Conservation (phyloP, 2,797 vertebrate genomes). For the Podarcis lilfordi region DNA sequence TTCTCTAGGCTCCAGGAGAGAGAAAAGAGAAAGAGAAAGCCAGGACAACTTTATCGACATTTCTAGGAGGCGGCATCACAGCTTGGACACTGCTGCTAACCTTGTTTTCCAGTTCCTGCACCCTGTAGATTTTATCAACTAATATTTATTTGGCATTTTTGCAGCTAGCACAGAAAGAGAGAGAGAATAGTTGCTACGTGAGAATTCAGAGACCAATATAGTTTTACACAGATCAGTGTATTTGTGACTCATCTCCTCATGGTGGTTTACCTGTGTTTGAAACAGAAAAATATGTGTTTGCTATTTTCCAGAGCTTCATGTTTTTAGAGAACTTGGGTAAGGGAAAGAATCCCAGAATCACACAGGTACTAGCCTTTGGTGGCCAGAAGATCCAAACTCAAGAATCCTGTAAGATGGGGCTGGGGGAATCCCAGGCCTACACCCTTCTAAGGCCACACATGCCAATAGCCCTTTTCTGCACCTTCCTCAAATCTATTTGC, state of each 20-base stretch:
- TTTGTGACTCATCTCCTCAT: background rate
- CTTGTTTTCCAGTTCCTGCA: conserved; percentile 20
- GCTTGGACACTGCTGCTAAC: background rate
- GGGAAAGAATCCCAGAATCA: background rate
- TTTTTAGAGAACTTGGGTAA: background rate
- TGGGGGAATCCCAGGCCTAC: no score
- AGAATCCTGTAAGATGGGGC: background rate
- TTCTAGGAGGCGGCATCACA: conserved; percentile 31
- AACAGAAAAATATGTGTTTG: background rate
- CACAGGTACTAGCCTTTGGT: background rate
- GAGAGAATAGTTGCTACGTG: background rate
- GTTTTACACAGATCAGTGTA: background rate
- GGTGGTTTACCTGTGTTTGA: background rate
- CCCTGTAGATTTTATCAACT: conserved; percentile 23
- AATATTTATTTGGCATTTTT: conserved; percentile 38
- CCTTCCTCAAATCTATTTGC: no score
- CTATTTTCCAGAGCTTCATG: no score
- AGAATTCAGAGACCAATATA: background rate
- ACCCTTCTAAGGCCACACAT: no score
- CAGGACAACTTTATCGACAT: conserved; percentile 23
- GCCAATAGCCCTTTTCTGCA: no score
- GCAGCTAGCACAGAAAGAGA: background rate
- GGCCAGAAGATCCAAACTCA: background rate
- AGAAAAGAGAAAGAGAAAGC: background rate
- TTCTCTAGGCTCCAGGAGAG: background rate